These are phyloP conservation scores for Micoletzkya japonica DNA, from an alignment of 2,888 invertebrate genomes.

Conservation along the genomic window DNA sequence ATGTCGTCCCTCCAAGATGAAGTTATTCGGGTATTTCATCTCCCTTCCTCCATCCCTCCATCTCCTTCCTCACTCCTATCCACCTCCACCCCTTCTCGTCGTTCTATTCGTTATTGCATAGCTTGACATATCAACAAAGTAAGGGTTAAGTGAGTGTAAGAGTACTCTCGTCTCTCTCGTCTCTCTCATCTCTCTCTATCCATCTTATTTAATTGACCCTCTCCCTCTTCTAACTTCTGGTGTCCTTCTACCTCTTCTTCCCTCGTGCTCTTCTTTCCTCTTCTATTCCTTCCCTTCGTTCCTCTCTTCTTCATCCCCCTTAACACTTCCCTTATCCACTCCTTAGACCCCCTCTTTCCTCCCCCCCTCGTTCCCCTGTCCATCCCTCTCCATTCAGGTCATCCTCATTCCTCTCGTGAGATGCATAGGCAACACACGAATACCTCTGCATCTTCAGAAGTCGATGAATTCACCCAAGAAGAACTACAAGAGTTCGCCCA, in stretches of 20 bases:
- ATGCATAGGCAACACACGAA: slow-evolving; percentile 61
- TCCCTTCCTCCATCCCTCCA: not conserved
- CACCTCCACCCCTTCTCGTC: not conserved
- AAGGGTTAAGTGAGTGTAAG: not conserved
- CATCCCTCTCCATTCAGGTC: not conserved
- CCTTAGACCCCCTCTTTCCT: not conserved
- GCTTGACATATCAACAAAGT: too few species aligned
- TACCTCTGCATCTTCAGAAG: slow-evolving; percentile 54
- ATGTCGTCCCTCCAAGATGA: not conserved
- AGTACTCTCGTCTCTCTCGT: not conserved
- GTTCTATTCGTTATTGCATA: not conserved
- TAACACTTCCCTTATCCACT: not conserved
- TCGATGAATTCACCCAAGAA: slow-evolving; percentile 62
- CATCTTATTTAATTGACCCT: not conserved
- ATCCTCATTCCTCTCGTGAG: too few species aligned
- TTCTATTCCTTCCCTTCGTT: not conserved
- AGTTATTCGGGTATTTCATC: too few species aligned
- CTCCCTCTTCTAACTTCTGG: not conserved
- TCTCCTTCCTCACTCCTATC: not conserved
- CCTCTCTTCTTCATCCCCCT: not conserved
- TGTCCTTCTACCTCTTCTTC: not conserved
- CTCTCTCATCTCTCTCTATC: not conserved
- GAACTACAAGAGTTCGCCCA: slow-evolving; percentile 64
- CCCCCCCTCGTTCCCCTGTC: not conserved
- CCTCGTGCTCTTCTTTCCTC: not conserved